These are phyloP conservation scores for Cinara cedri DNA, from an alignment of 2,888 invertebrate species.

Conservation along the genomic window DNA sequence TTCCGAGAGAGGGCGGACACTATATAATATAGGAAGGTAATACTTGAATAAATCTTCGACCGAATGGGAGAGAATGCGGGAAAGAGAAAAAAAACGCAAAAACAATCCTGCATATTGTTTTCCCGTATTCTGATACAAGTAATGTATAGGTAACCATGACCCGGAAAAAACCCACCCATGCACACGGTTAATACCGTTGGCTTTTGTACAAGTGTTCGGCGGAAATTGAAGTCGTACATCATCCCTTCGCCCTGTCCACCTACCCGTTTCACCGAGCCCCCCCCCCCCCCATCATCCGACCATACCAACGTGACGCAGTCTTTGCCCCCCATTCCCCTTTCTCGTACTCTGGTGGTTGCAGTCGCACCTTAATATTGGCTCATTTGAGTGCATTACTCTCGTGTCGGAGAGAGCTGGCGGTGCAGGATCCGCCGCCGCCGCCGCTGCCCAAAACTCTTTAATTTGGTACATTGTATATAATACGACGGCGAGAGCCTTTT, in stretches of 20 bases:
- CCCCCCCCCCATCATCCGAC: neutral
- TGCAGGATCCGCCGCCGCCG: neutral
- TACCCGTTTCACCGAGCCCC: neutral
- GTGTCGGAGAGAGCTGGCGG: neutral
- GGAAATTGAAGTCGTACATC: slow-evolving; percentile 56
- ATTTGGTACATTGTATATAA: slow-evolving; percentile 10
- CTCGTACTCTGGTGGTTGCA: neutral
- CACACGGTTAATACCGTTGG: slow-evolving; percentile 43
- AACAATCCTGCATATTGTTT: slow-evolving; percentile 45
- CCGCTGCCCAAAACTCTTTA: neutral
- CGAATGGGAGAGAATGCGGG: neutral
- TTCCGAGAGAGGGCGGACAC: slow-evolving; percentile 19
- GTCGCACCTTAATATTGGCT: slow-evolving; percentile 43
- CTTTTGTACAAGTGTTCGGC: slow-evolving; percentile 52
- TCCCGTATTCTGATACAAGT: slow-evolving; percentile 26
- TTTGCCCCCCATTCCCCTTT: neutral
- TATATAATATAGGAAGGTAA: slow-evolving; percentile 25
- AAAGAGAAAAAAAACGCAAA: slow-evolving; percentile 20
- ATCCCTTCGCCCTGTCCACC: slow-evolving; percentile 36
- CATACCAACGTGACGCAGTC: neutral
- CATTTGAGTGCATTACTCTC: slow-evolving; percentile 51
- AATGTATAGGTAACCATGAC: slow-evolving; percentile 25
- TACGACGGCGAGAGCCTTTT: neutral
- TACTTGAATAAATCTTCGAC: slow-evolving; percentile 53
- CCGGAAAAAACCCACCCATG: slow-evolving; percentile 15